Evolutionary conservation across 1,140 invertebrate genomes (phyloP).

Genomic region (Yoshiicerus persimilis): DNA sequence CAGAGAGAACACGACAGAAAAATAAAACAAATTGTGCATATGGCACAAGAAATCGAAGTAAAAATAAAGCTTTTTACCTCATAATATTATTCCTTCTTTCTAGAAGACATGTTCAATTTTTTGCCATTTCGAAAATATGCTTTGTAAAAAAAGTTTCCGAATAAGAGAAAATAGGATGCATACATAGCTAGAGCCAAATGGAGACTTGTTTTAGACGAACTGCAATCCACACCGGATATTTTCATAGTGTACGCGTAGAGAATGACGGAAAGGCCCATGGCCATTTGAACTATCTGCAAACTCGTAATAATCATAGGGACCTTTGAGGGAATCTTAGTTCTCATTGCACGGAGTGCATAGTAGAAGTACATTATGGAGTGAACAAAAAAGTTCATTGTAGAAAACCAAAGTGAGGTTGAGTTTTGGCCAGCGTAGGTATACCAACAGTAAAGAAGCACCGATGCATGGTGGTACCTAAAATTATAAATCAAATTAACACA

Average conservation of each 20-base stretch:
- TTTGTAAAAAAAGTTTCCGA: neutral
- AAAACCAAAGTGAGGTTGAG: neutral
- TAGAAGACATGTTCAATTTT: too few relatives aligned
- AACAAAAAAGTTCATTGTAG: neutral
- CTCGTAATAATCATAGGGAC: constrained; percentile 59
- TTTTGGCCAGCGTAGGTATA: neutral
- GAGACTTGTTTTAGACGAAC: neutral
- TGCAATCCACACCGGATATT: neutral
- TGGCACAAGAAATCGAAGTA: too few relatives aligned
- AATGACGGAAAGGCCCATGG: constrained; percentile 51
- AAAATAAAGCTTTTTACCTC: too few relatives aligned
- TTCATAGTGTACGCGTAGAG: neutral
- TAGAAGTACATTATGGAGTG: constrained; percentile 14
- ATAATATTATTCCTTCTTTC: too few relatives aligned
- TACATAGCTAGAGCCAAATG: neutral
- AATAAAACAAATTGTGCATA: too few relatives aligned
- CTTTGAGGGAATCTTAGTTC: constrained; percentile 19
- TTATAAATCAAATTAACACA: too few relatives aligned
- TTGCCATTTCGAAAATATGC: too few relatives aligned
- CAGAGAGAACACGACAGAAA: too few relatives aligned
- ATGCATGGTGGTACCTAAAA: neutral
- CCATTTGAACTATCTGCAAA: constrained; percentile 60
- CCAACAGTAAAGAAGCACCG: neutral
- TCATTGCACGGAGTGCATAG: constrained; percentile 3
- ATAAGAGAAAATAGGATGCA: neutral